Conservation (phyloP, 2,888 invertebrate species). For the Athalia rosae region DNA sequence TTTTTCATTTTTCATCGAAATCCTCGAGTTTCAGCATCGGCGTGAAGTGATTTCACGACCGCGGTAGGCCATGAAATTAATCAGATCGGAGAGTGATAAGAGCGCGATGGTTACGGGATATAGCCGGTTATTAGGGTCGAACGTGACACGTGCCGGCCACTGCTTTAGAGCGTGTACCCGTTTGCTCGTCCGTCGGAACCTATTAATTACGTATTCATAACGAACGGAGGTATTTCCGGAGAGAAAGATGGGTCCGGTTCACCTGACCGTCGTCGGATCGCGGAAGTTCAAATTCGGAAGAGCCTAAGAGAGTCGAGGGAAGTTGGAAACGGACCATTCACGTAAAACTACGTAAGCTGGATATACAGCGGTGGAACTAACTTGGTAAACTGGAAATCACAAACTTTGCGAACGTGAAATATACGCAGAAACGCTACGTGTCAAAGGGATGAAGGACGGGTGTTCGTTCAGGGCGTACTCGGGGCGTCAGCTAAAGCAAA, state of each 20-base stretch:
- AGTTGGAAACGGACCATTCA: too few species aligned
- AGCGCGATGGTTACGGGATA: background rate
- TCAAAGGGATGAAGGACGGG: slow-evolving; percentile 6
- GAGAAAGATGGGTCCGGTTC: background rate
- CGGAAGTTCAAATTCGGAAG: slow-evolving; percentile 24
- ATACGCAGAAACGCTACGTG: background rate
- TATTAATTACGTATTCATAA: slow-evolving; percentile 40
- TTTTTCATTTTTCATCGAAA: too few species aligned
- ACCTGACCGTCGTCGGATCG: background rate
- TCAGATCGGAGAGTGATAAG: background rate
- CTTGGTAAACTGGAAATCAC: slow-evolving; percentile 1
- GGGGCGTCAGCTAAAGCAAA: too few species aligned
- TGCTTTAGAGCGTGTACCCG: background rate
- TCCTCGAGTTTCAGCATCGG: too few species aligned
- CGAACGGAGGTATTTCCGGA: slow-evolving; percentile 1
- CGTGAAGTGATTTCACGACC: too few species aligned
- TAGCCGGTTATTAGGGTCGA: too few species aligned
- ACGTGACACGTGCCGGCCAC: too few species aligned
- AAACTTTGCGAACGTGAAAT: slow-evolving; percentile 22
- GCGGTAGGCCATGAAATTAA: too few species aligned
- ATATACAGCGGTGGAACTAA: slow-evolving; percentile 19
- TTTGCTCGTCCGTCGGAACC: slow-evolving; percentile 12
- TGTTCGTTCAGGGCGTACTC: background rate
- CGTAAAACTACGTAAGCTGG: background rate
- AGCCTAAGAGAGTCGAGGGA: slow-evolving; percentile 1